A percentile compares a stretch with the other conserved stretches of the same genome.
Evolutionary conservation across 2,888 invertebrate genomes (phyloP).

Genomic region (Rosalia funebris): DNA sequence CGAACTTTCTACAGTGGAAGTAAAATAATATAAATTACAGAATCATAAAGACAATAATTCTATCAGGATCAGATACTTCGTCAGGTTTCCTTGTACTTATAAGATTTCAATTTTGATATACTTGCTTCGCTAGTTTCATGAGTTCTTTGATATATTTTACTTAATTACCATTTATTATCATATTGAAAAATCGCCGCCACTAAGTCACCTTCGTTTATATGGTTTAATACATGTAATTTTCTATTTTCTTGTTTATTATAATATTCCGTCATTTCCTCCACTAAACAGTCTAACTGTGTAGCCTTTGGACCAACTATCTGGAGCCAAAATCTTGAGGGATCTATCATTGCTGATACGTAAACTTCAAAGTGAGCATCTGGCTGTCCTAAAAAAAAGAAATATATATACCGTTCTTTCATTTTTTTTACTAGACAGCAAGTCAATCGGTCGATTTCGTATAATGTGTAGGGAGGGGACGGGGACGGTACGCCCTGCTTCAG

Average conservation of each 20-base stretch:
- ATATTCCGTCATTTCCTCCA: conserved; percentile 84
- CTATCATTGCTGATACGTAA: conserved; percentile 86
- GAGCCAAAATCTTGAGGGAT: conserved; percentile 85
- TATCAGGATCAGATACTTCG: too few relatives aligned
- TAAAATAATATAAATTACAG: too few relatives aligned
- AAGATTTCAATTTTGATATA: not conserved
- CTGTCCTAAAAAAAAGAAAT: conserved; percentile 53
- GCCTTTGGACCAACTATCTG: conserved; percentile 81
- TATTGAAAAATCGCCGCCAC: conserved; percentile 86
- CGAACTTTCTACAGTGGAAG: too few relatives aligned
- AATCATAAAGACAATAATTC: too few relatives aligned
- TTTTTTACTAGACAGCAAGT: too few relatives aligned
- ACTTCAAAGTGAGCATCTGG: conserved; percentile 78
- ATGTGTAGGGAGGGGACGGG: too few relatives aligned
- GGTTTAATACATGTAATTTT: conserved; percentile 66
- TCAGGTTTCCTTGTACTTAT: too few relatives aligned
- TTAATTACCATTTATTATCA: conserved; percentile 84
- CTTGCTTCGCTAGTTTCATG: not conserved
- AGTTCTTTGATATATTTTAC: too few relatives aligned
- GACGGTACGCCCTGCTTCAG: too few relatives aligned
- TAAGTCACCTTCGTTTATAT: conserved; percentile 78
- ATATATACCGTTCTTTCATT: too few relatives aligned
- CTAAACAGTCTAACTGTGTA: conserved; percentile 80
- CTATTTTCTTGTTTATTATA: conserved; percentile 75
- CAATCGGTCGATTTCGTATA: too few relatives aligned